Evolutionary conservation across 1,140 invertebrate species (phyloP).

Genomic region (Saccostrea cuccullata): DNA sequence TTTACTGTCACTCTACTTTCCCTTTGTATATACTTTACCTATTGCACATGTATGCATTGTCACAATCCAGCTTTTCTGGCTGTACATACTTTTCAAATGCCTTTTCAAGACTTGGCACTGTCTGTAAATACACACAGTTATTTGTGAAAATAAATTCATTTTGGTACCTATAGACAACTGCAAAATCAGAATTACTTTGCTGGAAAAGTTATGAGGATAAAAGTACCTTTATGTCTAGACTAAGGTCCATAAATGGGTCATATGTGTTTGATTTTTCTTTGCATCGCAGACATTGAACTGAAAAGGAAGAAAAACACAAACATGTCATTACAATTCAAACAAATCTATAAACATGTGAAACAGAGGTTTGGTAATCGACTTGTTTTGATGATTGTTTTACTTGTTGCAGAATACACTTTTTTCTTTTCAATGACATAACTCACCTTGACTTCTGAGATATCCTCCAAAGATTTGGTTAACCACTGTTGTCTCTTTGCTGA

Average conservation of each 20-base stretch:
- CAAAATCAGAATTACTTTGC: neutral
- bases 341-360: neutral
- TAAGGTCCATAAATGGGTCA: conserved; percentile 86
- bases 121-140: conserved; percentile 66
- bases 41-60: conserved; percentile 93
- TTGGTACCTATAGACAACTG: neutral
- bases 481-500: conserved; percentile 96
- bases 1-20: too few species aligned
- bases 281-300: conserved; percentile 83
- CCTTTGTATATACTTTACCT: conserved; percentile 66
- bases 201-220: neutral
- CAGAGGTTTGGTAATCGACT: too few species aligned
- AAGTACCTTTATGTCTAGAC: conserved; percentile 88
- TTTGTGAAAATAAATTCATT: neutral
- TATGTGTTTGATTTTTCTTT: conserved; percentile 79
- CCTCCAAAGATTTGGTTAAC: conserved; percentile 97
- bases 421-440: neutral
- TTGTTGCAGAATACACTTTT: neutral
- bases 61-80: conserved; percentile 82
- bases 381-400: too few species aligned
- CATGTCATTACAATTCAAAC: neutral
- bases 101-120: conserved; percentile 76
- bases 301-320: conserved; percentile 56
- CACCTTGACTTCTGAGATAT: conserved; percentile 92
- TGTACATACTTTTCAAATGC: conserved; percentile 79